A percentile compares a stretch with the other conserved stretches of the same genome.
Evolutionary conservation across 2,888 invertebrate genomes (phyloP).

Genomic region (Lamproptera curius): DNA sequence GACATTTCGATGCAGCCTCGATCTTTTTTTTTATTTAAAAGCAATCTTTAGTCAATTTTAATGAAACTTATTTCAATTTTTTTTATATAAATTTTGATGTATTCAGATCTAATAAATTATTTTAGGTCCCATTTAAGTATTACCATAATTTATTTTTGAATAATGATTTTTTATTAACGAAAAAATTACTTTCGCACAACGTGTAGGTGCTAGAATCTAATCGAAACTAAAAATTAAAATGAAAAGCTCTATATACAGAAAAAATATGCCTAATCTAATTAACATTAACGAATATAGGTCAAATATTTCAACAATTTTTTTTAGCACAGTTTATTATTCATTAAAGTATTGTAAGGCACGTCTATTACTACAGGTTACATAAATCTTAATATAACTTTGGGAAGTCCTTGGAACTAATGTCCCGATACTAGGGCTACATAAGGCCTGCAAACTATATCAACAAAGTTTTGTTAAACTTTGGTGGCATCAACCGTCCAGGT

Average conservation of each 20-base stretch:
- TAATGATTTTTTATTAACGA: too few relatives aligned
- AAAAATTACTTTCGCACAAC: too few relatives aligned
- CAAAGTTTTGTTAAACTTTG: too few relatives aligned
- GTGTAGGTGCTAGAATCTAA: too few relatives aligned
- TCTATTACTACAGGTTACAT: constrained; percentile 14
- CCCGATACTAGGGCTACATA: too few relatives aligned
- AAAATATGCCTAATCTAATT: constrained; percentile 13
- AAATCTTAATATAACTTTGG: constrained; percentile 16
- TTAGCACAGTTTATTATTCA: constrained; percentile 17
- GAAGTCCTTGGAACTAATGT: constrained; percentile 13
- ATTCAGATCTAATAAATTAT: constrained; percentile 3
- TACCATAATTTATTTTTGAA: too few relatives aligned
- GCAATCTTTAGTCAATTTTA: constrained; percentile 17
- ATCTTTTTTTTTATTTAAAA: constrained; percentile 12
- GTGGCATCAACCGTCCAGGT: too few relatives aligned
- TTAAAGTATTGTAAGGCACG: constrained; percentile 20
- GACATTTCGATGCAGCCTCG: neutral
- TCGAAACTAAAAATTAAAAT: neutral
- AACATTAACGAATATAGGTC: constrained; percentile 13
- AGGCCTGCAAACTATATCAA: too few relatives aligned
- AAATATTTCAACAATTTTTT: constrained; percentile 16
- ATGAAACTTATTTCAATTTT: neutral
- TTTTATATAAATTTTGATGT: neutral
- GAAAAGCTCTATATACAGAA: constrained; percentile 17
- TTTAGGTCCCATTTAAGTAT: too few relatives aligned